Conservation (phyloP, 2,797 vertebrate genomes). For the Gephyroberyx darwinii region DNA sequence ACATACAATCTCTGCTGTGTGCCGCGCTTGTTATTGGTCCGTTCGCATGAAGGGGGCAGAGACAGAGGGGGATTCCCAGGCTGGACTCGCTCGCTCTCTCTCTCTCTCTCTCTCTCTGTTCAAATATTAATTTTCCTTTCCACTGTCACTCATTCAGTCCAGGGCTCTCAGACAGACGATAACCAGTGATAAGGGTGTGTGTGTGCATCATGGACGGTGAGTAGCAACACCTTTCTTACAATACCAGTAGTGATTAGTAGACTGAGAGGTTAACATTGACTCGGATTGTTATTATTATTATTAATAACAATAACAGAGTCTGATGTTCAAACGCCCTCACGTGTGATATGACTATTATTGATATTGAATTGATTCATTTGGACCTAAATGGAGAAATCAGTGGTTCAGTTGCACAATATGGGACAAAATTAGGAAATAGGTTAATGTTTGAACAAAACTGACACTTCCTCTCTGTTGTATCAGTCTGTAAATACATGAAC, state of each 20-base stretch:
- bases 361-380: too few relatives aligned
- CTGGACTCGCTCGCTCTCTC: neutral
- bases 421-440: too few relatives aligned
- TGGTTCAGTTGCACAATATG: neutral
- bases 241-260: neutral
- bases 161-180: slow-evolving; percentile 30
- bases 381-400: neutral
- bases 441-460: neutral
- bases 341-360: neutral
- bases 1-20: neutral
- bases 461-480: slow-evolving; percentile 50
- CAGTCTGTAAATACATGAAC: neutral
- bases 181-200: slow-evolving; percentile 26
- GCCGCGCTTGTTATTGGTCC: slow-evolving; percentile 51
- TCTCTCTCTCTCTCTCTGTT: slow-evolving; percentile 20
- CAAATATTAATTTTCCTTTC: slow-evolving; percentile 54
- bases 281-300: neutral
- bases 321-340: neutral
- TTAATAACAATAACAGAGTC: neutral
- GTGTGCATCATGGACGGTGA: slow-evolving; percentile 81
- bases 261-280: neutral
- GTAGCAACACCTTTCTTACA: slow-evolving; percentile 51
- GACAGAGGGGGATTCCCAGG: slow-evolving; percentile 76
- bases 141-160: slow-evolving; percentile 66
- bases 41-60: slow-evolving; percentile 12